Evolutionary conservation across 2,888 invertebrate species (phyloP).

Genomic region (Ochlodes sylvanus): DNA sequence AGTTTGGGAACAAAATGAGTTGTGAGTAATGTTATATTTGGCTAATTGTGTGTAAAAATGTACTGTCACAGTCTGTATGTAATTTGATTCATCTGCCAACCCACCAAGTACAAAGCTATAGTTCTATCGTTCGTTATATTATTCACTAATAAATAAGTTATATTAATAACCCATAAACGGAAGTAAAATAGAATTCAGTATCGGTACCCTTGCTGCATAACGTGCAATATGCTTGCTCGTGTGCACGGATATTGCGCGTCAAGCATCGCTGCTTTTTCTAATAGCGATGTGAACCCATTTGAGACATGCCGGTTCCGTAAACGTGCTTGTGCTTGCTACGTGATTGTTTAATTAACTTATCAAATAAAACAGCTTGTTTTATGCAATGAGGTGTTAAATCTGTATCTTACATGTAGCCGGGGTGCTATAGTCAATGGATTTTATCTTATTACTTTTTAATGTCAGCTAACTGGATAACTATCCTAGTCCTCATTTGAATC

Average conservation of each 20-base stretch:
- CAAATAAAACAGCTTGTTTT: not conserved
- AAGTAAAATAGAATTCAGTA: conserved; percentile 21
- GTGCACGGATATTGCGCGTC: conserved; percentile 38
- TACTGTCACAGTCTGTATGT: no score
- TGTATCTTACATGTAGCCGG: no score
- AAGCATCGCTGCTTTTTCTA: conserved; percentile 37
- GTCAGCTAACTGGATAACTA: no score
- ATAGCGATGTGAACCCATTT: conserved; percentile 22
- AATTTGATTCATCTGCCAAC: no score
- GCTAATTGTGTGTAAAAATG: no score
- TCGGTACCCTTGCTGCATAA: conserved; percentile 14
- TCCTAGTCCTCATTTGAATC: no score
- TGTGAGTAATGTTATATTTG: no score
- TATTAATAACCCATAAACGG: not conserved
- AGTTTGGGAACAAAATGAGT: no score
- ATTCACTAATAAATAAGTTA: no score
- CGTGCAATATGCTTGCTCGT: conserved; percentile 32
- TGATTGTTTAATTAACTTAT: conserved; percentile 19
- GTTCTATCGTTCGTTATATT: not conserved
- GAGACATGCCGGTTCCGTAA: conserved; percentile 30
- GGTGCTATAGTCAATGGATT: no score
- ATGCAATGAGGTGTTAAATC: not conserved
- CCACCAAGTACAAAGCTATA: not conserved
- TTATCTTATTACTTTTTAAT: no score
- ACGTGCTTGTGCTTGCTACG: conserved; percentile 21